These are phyloP conservation scores for Cantharis rustica DNA, from an alignment of 2,888 invertebrate species.

Conservation along the genomic window DNA sequence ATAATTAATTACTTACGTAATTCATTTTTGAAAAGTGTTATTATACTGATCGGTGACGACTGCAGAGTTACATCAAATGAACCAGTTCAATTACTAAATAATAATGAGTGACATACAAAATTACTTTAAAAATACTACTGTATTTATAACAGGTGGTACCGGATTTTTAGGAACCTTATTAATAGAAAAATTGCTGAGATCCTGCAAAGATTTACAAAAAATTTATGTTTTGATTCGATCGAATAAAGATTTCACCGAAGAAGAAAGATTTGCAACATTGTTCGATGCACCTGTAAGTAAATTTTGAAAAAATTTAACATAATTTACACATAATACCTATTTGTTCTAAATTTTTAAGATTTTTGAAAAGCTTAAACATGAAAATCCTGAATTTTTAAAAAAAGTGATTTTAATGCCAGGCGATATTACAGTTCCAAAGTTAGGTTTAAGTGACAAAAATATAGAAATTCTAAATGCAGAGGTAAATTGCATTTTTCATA, in stretches of 20 bases:
- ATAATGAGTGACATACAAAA: not conserved
- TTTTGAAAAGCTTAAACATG: slow-evolving; percentile 56
- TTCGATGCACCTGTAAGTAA: slow-evolving; percentile 35
- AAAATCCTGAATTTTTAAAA: slow-evolving; percentile 52
- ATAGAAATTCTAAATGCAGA: slow-evolving; percentile 56
- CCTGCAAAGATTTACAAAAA: slow-evolving; percentile 46
- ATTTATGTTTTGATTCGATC: slow-evolving; percentile 47
- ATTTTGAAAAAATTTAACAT: not conserved
- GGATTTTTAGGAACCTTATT: slow-evolving; percentile 49
- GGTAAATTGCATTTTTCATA: slow-evolving; percentile 57
- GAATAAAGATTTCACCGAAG: slow-evolving; percentile 47
- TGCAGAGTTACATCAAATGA: too few species aligned
- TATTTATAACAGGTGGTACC: slow-evolving; percentile 72
- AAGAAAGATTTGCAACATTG: slow-evolving; percentile 58
- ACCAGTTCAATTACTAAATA: too few species aligned
- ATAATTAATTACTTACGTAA: too few species aligned
- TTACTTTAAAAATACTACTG: slow-evolving; percentile 38
- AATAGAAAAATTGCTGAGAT: slow-evolving; percentile 49
- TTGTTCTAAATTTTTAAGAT: too few species aligned
- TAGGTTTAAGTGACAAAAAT: slow-evolving; percentile 58
- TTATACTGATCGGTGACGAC: too few species aligned
- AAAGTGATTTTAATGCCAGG: slow-evolving; percentile 62
- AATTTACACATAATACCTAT: too few species aligned
- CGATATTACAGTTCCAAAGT: slow-evolving; percentile 56
- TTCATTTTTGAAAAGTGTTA: too few species aligned